Conservation (phyloP, 1,140 invertebrate species). For the Papilio machaon region DNA sequence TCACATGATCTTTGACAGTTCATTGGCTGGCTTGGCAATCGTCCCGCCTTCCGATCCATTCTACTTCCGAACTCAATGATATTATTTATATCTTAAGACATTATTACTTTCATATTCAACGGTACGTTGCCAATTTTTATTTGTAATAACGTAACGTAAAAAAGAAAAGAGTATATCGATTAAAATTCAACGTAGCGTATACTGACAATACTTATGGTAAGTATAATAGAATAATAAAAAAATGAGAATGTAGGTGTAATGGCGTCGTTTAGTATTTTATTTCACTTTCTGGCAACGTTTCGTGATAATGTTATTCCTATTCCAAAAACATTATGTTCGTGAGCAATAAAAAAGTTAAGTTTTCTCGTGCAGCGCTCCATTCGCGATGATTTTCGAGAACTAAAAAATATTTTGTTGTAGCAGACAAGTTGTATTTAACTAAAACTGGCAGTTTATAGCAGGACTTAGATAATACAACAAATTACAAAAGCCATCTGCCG, state of each 20-base stretch:
- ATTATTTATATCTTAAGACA: slow-evolving; percentile 37
- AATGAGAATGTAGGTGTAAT: slow-evolving; percentile 34
- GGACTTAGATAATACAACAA: slow-evolving; percentile 18
- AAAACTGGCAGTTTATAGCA: slow-evolving; percentile 13
- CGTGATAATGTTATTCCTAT: slow-evolving; percentile 38
- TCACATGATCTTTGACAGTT: slow-evolving; percentile 40
- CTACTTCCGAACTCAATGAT: slow-evolving; percentile 34
- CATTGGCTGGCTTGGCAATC: slow-evolving; percentile 38
- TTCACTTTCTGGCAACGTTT: slow-evolving; percentile 39
- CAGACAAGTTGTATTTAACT: slow-evolving; percentile 18
- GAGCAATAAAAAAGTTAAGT: slow-evolving; percentile 33
- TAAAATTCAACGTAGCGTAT: slow-evolving; percentile 26
- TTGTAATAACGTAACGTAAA: not conserved
- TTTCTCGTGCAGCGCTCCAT: not conserved
- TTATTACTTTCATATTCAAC: slow-evolving; percentile 34
- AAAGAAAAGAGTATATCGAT: slow-evolving; percentile 13
- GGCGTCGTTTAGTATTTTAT: slow-evolving; percentile 37
- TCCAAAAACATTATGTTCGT: slow-evolving; percentile 30
- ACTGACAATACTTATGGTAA: slow-evolving; percentile 32
- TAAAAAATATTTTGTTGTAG: slow-evolving; percentile 17
- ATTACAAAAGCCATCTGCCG: slow-evolving; percentile 39
- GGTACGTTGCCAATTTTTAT: slow-evolving; percentile 33
- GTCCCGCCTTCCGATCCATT: slow-evolving; percentile 38
- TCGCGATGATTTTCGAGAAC: slow-evolving; percentile 15
- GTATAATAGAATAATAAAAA: slow-evolving; percentile 35